Evolutionary conservation across 2,797 vertebrate species (phyloP).

Genomic region (Chaenodraco wilsoni): DNA sequence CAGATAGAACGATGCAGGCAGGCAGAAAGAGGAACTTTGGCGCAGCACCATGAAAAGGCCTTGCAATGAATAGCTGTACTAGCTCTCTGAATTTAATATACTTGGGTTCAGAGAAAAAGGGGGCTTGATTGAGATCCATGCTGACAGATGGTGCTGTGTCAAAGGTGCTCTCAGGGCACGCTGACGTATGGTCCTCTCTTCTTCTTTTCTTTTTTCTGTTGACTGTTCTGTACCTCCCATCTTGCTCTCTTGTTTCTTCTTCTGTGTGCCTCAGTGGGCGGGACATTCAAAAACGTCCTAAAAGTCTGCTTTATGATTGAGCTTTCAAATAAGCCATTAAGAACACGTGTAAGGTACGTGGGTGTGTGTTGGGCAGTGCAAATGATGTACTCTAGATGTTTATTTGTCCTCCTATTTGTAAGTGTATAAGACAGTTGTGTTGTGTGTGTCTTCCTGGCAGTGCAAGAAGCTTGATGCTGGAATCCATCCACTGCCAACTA

Average conservation of each 20-base stretch:
- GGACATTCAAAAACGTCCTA: conserved; percentile 62
- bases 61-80: conserved; percentile 30
- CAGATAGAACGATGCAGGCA: conserved; percentile 59
- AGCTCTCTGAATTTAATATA: conserved; percentile 40
- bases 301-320: conserved; percentile 65
- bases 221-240: conserved; percentile 26
- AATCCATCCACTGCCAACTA: conserved; percentile 74
- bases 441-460: conserved; percentile 59
- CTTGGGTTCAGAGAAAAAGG: conserved; percentile 42
- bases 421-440: conserved; percentile 14
- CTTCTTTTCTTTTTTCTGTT: conserved; percentile 44
- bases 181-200: conserved; percentile 45
- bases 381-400: conserved; percentile 37
- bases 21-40: conserved; percentile 50
- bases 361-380: conserved; percentile 6
- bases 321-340: conserved; percentile 69
- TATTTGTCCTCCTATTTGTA: conserved; percentile 9
- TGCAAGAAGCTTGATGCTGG: conserved; percentile 62
- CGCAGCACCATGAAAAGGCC: conserved; percentile 41
- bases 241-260: conserved; percentile 48
- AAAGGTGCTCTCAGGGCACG: conserved; percentile 66
- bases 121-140: conserved; percentile 43
- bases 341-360: conserved; percentile 52
- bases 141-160: conserved; percentile 65
- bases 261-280: conserved; percentile 71